Evolutionary conservation across 1,140 invertebrate genomes (phyloP).

Genomic region (Musca domestica): DNA sequence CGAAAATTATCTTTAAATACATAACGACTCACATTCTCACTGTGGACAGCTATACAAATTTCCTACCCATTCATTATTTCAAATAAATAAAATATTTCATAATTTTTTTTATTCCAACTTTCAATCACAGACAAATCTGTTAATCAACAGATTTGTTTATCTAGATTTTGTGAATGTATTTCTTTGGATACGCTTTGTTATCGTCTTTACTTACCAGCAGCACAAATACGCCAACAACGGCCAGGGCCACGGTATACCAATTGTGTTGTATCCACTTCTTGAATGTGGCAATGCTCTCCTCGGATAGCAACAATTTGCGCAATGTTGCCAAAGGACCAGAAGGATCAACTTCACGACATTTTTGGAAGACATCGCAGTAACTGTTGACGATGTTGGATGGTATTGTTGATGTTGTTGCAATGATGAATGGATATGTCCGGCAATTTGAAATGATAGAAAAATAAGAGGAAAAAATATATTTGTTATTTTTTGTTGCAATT

Average conservation of each 20-base stretch:
- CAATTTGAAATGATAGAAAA: not conserved
- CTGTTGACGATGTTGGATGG: slow-evolving; percentile 36
- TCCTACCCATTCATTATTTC: no score
- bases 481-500: no score
- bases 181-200: not conserved
- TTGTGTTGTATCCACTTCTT: slow-evolving; percentile 80
- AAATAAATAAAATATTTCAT: no score
- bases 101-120: no score
- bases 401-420: not conserved
- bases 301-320: slow-evolving; percentile 80
- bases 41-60: no score
- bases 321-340: slow-evolving; percentile 91
- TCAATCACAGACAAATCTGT: no score
- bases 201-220: slow-evolving; percentile 66
- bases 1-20: no score
- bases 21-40: no score
- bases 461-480: slow-evolving; percentile 9
- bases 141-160: no score
- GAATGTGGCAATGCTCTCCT: slow-evolving; percentile 83
- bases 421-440: not conserved
- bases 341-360: slow-evolving; percentile 92
- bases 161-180: no score
- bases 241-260: slow-evolving; percentile 80
- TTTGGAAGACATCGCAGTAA: slow-evolving; percentile 99
- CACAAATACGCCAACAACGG: slow-evolving; percentile 70